Percentiles rank a stretch among this genome's conserved stretches.
Conservation (phyloP, 2,888 invertebrate species). For the Rhimphoctona megacephalus region DNA sequence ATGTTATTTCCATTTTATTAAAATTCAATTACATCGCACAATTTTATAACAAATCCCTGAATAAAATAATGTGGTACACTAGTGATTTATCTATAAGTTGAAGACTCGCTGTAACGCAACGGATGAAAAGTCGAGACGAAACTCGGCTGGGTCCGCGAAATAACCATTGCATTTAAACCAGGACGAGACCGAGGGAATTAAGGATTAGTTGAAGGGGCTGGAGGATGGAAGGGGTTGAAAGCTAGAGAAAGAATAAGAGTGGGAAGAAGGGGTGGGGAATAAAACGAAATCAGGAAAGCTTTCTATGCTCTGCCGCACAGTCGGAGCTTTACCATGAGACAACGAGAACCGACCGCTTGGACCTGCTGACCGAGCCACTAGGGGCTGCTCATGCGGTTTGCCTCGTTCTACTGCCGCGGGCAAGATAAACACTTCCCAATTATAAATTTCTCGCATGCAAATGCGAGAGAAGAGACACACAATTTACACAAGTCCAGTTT, state of each 20-base stretch:
- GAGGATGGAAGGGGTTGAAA: slow-evolving; percentile 1
- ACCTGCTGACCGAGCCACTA: slow-evolving; percentile 59
- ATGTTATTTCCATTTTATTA: background rate
- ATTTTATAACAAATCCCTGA: background rate
- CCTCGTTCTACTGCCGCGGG: slow-evolving; percentile 54
- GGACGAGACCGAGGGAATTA: slow-evolving; percentile 50
- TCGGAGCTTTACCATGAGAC: slow-evolving; percentile 67
- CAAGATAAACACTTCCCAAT: slow-evolving; percentile 78
- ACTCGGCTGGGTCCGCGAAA: slow-evolving; percentile 16
- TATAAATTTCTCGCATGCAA: slow-evolving; percentile 79
- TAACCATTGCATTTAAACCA: slow-evolving; percentile 49
- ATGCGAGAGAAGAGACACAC: slow-evolving; percentile 63
- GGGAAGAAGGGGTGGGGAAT: background rate
- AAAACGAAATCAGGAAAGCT: slow-evolving; percentile 69
- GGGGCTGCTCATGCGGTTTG: slow-evolving; percentile 55
- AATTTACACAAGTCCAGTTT: background rate
- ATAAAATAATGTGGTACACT: background rate
- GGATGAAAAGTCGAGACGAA: slow-evolving; percentile 26
- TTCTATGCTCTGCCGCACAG: slow-evolving; percentile 71
- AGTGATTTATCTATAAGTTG: slow-evolving; percentile 17
- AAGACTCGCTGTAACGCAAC: background rate
- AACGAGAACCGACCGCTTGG: slow-evolving; percentile 65
- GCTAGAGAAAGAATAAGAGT: background rate
- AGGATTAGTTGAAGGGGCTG: slow-evolving; percentile 35
- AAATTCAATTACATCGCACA: background rate